A percentile compares a stretch with the other conserved stretches of the same genome.
These are phyloP conservation scores for Melanaphis sacchari DNA, from an alignment of 1,140 invertebrate species.

Conservation along the genomic window DNA sequence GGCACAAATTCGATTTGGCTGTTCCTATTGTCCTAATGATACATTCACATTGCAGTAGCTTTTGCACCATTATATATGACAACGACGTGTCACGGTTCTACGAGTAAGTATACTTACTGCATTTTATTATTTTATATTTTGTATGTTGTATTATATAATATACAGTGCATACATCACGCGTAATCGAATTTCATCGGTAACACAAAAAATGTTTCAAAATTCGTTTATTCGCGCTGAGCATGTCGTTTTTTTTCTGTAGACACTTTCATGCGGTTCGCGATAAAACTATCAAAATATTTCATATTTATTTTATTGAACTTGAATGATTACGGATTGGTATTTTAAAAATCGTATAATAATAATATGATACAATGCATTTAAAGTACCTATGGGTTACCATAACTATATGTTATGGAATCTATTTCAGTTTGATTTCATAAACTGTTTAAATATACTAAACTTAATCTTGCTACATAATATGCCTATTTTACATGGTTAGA, in stretches of 20 bases:
- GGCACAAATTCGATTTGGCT: conserved; percentile 10
- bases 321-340: background rate
- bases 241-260: background rate
- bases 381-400: background rate
- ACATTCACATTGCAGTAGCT: background rate
- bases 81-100: background rate
- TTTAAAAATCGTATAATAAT: background rate
- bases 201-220: background rate
- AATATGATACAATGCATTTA: background rate
- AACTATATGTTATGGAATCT: background rate
- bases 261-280: background rate
- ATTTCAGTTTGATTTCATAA: background rate
- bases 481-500: background rate
- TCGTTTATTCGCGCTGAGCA: background rate
- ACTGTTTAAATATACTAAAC: background rate
- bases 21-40: background rate
- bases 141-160: background rate
- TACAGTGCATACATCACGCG: background rate
- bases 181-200: background rate
- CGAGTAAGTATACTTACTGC: background rate
- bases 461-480: background rate
- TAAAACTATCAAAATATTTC: background rate
- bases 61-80: background rate
- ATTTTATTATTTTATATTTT: background rate
- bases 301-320: background rate